phyloP scores from a whole-genome alignment of 2,797 vertebrate species.

The Pantherophis vulpinus region DNA sequence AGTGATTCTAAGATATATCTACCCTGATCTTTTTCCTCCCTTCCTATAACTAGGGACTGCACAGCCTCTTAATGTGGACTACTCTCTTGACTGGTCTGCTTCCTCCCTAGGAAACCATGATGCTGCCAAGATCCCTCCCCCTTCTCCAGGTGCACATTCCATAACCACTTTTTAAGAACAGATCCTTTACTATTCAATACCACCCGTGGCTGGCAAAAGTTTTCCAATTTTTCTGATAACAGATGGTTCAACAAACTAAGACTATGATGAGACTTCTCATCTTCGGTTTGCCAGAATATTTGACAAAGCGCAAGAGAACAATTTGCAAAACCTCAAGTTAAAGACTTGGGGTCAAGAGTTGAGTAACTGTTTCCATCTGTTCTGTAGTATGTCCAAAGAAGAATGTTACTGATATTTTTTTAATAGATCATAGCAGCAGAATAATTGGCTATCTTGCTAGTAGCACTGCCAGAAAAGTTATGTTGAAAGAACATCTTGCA shows the following conservation, averaged over 20 bases:
- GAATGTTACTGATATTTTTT: neutral
- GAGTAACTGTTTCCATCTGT: conserved; percentile 33
- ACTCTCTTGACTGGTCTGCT: neutral
- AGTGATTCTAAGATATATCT: neutral
- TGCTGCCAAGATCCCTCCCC: neutral
- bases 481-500: neutral
- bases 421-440: neutral
- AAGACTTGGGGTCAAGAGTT: neutral
- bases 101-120: neutral
- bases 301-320: neutral
- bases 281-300: conserved; percentile 4
- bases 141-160: neutral
- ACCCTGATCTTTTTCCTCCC: neutral
- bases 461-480: neutral
- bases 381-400: neutral
- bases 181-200: neutral
- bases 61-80: neutral
- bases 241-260: conserved; percentile 28
- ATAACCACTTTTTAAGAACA: neutral
- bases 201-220: neutral
- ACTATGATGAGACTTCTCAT: neutral
- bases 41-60: neutral
- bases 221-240: neutral
- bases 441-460: neutral
- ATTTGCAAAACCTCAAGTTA: conserved; percentile 30